These are phyloP conservation scores for Acanthurus tractus DNA, from an alignment of 2,797 vertebrate genomes.

Conservation along the genomic window DNA sequence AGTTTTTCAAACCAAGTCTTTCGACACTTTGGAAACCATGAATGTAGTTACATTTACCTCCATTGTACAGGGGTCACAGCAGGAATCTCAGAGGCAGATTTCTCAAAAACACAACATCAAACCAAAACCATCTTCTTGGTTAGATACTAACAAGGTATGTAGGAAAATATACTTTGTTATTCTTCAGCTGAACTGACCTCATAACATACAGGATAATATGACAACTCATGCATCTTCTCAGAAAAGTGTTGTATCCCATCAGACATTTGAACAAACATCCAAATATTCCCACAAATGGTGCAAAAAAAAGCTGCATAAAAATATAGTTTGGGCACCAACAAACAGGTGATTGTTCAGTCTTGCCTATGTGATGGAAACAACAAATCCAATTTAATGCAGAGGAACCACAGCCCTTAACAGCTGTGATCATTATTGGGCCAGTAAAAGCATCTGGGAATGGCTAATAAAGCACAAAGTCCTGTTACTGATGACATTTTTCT, in stretches of 20 bases:
- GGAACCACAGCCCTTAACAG: constrained; percentile 36
- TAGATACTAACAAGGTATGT: neutral
- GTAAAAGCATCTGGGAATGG: neutral
- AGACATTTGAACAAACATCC: constrained; percentile 8
- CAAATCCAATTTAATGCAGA: constrained; percentile 14
- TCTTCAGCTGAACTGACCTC: neutral
- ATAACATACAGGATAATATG: neutral
- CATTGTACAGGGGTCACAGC: neutral
- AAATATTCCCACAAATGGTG: constrained; percentile 19
- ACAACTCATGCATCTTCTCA: neutral
- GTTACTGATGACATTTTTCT: neutral
- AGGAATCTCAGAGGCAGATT: neutral
- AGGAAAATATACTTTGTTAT: neutral
- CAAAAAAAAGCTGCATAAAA: constrained; percentile 38
- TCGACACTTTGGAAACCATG: neutral
- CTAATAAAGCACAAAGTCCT: constrained; percentile 21
- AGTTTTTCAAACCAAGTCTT: neutral
- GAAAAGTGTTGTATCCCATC: neutral
- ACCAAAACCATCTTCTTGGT: neutral
- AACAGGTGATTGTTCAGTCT: constrained; percentile 10
- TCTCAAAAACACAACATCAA: neutral
- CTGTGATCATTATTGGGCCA: constrained; percentile 1
- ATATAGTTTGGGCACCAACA: constrained; percentile 3
- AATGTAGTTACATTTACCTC: neutral
- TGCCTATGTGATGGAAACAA: constrained; percentile 4